phyloP scores from a whole-genome alignment of 2,113 vertebrate species.

The Oostethus manadensis region DNA sequence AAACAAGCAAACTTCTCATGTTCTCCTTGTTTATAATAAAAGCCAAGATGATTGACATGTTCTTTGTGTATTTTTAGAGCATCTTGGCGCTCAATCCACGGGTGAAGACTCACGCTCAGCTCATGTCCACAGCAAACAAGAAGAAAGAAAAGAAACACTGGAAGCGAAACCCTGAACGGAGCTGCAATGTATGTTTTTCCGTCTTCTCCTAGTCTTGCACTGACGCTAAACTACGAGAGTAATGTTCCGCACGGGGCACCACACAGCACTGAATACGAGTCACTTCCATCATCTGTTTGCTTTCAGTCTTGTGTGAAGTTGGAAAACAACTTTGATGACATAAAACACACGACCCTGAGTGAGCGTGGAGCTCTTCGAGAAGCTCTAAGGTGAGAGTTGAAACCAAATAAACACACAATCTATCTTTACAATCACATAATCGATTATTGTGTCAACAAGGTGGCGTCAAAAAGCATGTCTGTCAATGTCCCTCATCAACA shows the following conservation, averaged over 20 bases:
- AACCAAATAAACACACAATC: no score
- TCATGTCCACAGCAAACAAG: constrained; percentile 81
- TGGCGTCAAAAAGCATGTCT: no score
- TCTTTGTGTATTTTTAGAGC: constrained; percentile 55
- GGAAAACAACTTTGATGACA: constrained; percentile 97
- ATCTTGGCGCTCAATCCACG: constrained; percentile 83
- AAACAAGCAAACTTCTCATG: constrained; percentile 26
- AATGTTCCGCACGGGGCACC: no score
- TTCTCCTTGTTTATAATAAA: no score
- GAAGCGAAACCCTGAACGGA: constrained; percentile 84
- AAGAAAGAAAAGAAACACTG: constrained; percentile 85
- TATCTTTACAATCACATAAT: no score
- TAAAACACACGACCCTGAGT: constrained; percentile 86
- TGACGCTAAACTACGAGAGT: not conserved
- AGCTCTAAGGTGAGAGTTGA: constrained; percentile 85
- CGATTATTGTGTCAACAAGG: no score
- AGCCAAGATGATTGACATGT: not conserved
- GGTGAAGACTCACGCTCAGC: constrained; percentile 71
- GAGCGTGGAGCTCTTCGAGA: constrained; percentile 89
- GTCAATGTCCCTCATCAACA: no score
- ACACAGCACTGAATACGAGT: not conserved
- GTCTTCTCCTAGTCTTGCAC: not conserved
- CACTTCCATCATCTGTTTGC: constrained; percentile 9
- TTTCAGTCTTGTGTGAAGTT: constrained; percentile 77
- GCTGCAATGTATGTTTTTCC: constrained; percentile 74